Evolutionary conservation across 2,113 vertebrate species (phyloP).

Genomic region (Tragelaphus scriptus): DNA sequence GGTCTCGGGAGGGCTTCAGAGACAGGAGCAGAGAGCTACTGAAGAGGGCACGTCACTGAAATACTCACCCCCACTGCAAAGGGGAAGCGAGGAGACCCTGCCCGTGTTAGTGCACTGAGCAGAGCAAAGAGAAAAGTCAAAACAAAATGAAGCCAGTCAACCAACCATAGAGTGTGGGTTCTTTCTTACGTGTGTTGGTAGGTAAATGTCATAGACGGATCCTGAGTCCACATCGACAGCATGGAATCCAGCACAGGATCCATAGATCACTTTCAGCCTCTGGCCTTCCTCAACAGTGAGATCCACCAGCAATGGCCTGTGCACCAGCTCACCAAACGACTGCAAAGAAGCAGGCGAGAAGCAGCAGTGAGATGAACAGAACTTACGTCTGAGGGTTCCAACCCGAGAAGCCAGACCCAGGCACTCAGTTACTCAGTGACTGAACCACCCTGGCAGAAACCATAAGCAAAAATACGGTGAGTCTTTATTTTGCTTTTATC

Average conservation of each 20-base stretch:
- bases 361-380: neutral
- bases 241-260: slow-evolving; percentile 95
- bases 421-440: neutral
- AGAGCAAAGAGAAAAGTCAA: slow-evolving; percentile 50
- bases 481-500: neutral
- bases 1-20: neutral
- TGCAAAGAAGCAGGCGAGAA: slow-evolving; percentile 68
- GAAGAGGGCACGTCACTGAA: neutral
- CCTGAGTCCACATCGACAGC: slow-evolving; percentile 98
- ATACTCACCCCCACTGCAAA: slow-evolving; percentile 45
- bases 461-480: neutral
- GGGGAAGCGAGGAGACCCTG: slow-evolving; percentile 42
- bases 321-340: slow-evolving; percentile 96
- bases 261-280: slow-evolving; percentile 98
- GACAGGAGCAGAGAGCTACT: neutral
- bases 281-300: slow-evolving; percentile 98
- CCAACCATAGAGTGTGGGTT: slow-evolving; percentile 65
- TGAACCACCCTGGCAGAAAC: neutral
- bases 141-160: slow-evolving; percentile 64
- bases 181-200: slow-evolving; percentile 95
- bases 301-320: slow-evolving; percentile 97
- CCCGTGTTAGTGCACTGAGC: slow-evolving; percentile 53
- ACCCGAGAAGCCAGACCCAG: neutral
- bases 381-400: neutral
- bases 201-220: slow-evolving; percentile 98